Conservation (phyloP, 2,888 invertebrate species). For the Xanthia togata region DNA sequence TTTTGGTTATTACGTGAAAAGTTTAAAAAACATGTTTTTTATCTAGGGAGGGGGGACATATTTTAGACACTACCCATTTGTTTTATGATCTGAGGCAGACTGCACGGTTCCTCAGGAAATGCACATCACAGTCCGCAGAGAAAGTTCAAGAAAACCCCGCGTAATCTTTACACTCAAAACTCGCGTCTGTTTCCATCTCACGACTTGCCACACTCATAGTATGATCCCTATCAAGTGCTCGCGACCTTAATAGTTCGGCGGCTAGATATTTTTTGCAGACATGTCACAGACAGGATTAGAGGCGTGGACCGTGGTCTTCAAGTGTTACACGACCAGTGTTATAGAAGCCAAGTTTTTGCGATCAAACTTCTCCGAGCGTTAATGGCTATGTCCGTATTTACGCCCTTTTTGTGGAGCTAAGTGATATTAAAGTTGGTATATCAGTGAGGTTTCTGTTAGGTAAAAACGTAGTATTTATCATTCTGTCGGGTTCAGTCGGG, state of each 20-base stretch:
- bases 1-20: neutral
- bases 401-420: conserved; percentile 38
- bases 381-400: conserved; percentile 28
- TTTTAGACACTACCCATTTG: neutral
- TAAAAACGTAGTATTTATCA: conserved; percentile 37
- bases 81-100: neutral
- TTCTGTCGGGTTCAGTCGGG: conserved; percentile 6
- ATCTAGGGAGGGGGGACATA: neutral
- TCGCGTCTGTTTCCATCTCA: neutral
- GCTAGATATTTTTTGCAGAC: conserved; percentile 67
- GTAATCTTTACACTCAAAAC: neutral
- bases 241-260: conserved; percentile 66
- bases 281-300: conserved; percentile 67
- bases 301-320: conserved; percentile 54
- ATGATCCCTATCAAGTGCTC: conserved; percentile 36
- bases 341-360: conserved; percentile 53
- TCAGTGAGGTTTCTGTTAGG: conserved; percentile 14
- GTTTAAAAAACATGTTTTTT: neutral
- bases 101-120: neutral
- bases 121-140: neutral
- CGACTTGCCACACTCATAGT: conserved; percentile 33
- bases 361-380: neutral
- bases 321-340: conserved; percentile 43
- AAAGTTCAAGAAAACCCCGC: neutral
- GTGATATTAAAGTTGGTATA: conserved; percentile 45